A percentile compares a stretch with the other conserved stretches of the same genome.
Conservation (phyloP, 2,113 vertebrate genomes). For the Columba livia region DNA sequence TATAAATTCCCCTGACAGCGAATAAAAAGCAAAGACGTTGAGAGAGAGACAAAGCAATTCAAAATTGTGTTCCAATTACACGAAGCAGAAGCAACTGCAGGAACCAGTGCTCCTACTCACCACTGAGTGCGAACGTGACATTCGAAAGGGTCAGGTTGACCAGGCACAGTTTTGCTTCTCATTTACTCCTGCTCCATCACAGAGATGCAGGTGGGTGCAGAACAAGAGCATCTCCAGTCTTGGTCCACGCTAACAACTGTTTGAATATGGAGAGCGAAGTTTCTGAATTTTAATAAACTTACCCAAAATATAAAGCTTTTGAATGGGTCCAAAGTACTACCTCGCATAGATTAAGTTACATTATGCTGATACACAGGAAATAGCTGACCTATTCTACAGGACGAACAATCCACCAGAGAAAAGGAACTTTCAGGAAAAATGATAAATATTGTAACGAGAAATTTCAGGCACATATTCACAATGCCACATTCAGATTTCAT, state of each 20-base stretch:
- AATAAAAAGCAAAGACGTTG: neutral
- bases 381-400: slow-evolving; percentile 56
- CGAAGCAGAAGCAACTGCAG: neutral
- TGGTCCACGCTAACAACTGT: neutral
- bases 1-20: neutral
- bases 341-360: neutral
- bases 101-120: neutral
- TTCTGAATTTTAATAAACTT: neutral
- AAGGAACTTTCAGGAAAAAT: slow-evolving; percentile 62
- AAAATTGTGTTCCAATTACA: neutral
- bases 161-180: neutral
- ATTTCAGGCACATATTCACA: slow-evolving; percentile 46
- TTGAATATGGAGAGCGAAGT: neutral
- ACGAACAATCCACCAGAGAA: slow-evolving; percentile 61
- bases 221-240: neutral
- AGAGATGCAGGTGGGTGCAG: neutral
- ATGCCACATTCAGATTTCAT: slow-evolving; percentile 11
- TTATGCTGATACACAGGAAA: slow-evolving; percentile 53
- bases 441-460: slow-evolving; percentile 59
- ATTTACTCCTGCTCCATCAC: neutral
- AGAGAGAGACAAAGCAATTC: neutral
- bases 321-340: neutral
- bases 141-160: neutral
- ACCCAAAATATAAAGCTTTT: neutral
- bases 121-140: rapidly evolving